Evolutionary conservation across 2,888 invertebrate genomes (phyloP), one percentile per base, ranked within the genome.

Genomic region (Drosophila helvetica): DNA sequence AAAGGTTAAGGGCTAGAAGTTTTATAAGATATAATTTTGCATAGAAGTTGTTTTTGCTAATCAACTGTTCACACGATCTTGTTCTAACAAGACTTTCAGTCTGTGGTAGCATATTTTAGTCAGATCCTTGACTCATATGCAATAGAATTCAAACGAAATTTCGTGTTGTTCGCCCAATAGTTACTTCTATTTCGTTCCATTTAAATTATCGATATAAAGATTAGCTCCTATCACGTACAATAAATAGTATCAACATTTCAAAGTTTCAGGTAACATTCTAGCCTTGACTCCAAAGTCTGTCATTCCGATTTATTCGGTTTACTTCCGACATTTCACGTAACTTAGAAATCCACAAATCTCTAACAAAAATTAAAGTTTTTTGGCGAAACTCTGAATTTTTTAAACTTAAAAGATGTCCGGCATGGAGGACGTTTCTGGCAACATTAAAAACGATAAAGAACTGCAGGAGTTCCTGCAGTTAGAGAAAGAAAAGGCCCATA

Each of bases 401-500:
- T 30, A 3, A 4, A 38, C 38, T 38, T 1, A 2, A 91, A 30
- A 38, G n/a, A 38, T 86, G 91, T 75, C 85, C 50, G 92, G 90
- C 51, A 90, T 86, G 57, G 91, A 91, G 70, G 84, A 79, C 38
- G 54, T 67, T 3, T 92, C 64, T 5, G 92, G 91, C 8, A 93
- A 92, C n/a, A 96, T 96, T 89, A 93, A 94, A 59, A 93, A 92
- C n/a, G 96, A 96, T 89, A 93, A 94, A 59, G 97, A 98, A 91
- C 91, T 98, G 30, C 96, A 97, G 91, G 96, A 97, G 86, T 97
- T 97, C 91, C 92, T 98, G 1, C 93, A 96, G 93, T 94, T 95
- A 30, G 97, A 97, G 91, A 97, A 97, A 90, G 97, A 97, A 91
- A 97, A 96, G 90, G 97, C 97, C 1, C 96, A 97, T 92, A 95